Evolutionary conservation across 2,797 vertebrate species (phyloP), one percentile per base, ranked within the genome.

Genomic region (Helarctos malayanus): DNA sequence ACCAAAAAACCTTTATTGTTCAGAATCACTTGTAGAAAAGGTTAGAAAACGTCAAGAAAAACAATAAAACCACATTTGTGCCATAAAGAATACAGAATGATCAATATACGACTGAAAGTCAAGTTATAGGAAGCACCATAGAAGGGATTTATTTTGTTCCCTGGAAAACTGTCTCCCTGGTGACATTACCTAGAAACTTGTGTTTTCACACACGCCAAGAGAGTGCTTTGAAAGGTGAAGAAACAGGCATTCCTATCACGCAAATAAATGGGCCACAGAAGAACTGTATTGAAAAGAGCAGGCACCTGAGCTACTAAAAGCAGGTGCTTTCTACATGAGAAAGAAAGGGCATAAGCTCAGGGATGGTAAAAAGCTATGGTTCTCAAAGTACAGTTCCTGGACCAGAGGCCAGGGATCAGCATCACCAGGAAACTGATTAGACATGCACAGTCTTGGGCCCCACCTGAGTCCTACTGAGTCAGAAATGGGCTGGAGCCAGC

Each of bases 21-120:
- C 16, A 89, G 15, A 89, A 94, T 83, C 49, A 89, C 14, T 89
- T 78, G n/a, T 4, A 84, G 18, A 41, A 93, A 95, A 78, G 49
- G 38, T 56, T 29, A 91, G 41, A 71, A 52, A 81, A 71, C 75
- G 7, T 45, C 92, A 59, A 93, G 27, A 65, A 96, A 87, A 91
- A 87, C 32, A 80, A 89, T 21, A 87, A 63, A 96, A 87, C 47
- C n/a, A 78, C 6, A 68, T 84, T 95, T 73, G 78, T 68, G 15
- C 61, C 47, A 19, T 82, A 45, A 90, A 84, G 32, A 84, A 94
- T 56, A 71, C 10, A 68, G 19, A 89, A 9, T 56, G 10, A 25
- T 85, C 47, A 89, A 56, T n/a, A 41, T 21, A 88, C 12, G 18
- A 85, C 27, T 86, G 78, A 73, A 84, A 78, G 15, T 95, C 57